A percentile compares a stretch with the other conserved stretches of the same genome.
These are phyloP conservation scores for Tiliacea citrago DNA, from an alignment of 2,888 invertebrate genomes.

Conservation along the genomic window DNA sequence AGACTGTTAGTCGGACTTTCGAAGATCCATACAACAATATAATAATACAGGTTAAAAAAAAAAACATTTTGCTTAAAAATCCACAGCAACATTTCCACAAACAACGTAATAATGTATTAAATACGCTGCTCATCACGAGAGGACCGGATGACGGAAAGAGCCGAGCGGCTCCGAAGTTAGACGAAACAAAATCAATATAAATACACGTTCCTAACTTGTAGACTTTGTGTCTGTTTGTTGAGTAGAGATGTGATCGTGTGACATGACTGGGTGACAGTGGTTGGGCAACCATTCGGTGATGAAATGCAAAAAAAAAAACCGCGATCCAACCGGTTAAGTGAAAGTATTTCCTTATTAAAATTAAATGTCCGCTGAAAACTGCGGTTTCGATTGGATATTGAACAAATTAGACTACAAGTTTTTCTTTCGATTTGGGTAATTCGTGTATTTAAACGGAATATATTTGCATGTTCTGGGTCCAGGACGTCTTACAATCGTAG, in stretches of 20 bases:
- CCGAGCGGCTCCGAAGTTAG: constrained; percentile 60
- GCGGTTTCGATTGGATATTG: too few species aligned
- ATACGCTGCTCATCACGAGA: constrained; percentile 36
- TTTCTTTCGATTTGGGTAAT: too few species aligned
- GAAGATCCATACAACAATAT: too few species aligned
- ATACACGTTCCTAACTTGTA: constrained; percentile 48
- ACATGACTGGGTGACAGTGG: constrained; percentile 5
- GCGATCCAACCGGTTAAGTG: too few species aligned
- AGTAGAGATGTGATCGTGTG: background rate
- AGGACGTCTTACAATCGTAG: too few species aligned
- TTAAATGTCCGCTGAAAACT: too few species aligned
- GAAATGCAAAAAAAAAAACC: background rate
- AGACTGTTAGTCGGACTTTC: too few species aligned
- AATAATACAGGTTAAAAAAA: background rate
- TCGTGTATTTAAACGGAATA: too few species aligned
- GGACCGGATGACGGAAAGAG: constrained; percentile 42
- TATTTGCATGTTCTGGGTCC: too few species aligned
- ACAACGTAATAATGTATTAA: constrained; percentile 39
- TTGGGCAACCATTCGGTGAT: background rate
- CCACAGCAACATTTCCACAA: constrained; percentile 1
- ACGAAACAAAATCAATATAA: constrained; percentile 73
- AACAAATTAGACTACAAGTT: too few species aligned
- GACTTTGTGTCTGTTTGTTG: constrained; percentile 43
- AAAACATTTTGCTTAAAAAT: background rate
- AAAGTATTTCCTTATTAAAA: too few species aligned